Conservation (phyloP, 2,888 invertebrate species). For the Tetragnatha montana region DNA sequence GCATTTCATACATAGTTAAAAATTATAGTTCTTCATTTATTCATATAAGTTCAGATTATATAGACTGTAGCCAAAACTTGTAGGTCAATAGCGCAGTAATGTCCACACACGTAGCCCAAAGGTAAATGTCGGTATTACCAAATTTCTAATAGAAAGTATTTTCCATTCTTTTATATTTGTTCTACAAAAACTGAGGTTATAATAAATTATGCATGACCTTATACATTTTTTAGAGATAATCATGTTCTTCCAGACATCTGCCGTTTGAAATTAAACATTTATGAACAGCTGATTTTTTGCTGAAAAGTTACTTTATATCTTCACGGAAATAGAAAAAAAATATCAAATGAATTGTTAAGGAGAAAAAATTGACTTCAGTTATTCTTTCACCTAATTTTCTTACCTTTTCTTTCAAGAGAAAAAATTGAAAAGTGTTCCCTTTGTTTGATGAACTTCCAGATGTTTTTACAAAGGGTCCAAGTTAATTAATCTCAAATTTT, state of each 20-base stretch:
- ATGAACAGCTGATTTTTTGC: conserved; percentile 22
- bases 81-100: too few species aligned
- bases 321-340: neutral
- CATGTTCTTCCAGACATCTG: conserved; percentile 30
- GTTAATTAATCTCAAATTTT: neutral
- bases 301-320: conserved; percentile 13
- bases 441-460: neutral
- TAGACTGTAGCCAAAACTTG: too few species aligned
- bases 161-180: conserved; percentile 23
- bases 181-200: conserved; percentile 29
- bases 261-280: conserved; percentile 56
- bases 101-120: too few species aligned
- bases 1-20: too few species aligned
- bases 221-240: conserved; percentile 31
- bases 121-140: too few species aligned
- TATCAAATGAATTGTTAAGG: conserved; percentile 6
- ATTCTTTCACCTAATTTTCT: neutral
- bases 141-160: neutral
- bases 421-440: neutral
- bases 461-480: neutral
- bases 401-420: neutral
- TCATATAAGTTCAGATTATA: too few species aligned
- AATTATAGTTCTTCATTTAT: too few species aligned
- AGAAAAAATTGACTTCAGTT: neutral
- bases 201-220: conserved; percentile 45